Conservation (phyloP, 2,888 invertebrate species). For the Zaprionus obscuricornis region DNA sequence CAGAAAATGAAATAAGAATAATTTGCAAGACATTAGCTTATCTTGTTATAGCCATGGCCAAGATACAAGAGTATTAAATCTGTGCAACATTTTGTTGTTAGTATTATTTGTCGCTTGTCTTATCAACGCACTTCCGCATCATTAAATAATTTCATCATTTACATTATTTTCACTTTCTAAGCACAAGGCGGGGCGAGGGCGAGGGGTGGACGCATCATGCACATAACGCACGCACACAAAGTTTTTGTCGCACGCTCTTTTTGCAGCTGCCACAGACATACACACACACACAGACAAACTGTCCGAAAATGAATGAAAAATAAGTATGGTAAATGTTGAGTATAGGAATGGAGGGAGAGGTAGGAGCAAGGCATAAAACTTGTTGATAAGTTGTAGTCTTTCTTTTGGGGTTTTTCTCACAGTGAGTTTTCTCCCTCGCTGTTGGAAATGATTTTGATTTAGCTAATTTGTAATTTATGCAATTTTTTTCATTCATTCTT, state of each 20-base stretch:
- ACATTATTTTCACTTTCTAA: constrained; percentile 80
- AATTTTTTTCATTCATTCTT: no score
- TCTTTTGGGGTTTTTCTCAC: constrained; percentile 14
- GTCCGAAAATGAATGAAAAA: constrained; percentile 4
- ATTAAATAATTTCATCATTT: constrained; percentile 82
- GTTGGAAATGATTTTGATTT: constrained; percentile 46
- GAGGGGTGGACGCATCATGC: no score
- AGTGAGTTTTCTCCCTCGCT: no score
- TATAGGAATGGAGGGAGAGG: no score
- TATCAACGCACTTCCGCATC: constrained; percentile 81
- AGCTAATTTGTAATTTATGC: constrained; percentile 77
- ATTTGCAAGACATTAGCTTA: not conserved
- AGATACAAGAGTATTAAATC: constrained; percentile 25
- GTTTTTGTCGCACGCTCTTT: constrained; percentile 43
- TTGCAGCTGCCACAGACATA: constrained; percentile 16
- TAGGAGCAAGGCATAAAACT: no score
- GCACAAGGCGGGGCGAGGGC: constrained; percentile 37
- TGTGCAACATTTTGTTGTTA: constrained; percentile 22
- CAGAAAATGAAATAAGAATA: not conserved
- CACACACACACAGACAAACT: not conserved
- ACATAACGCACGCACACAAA: constrained; percentile 26
- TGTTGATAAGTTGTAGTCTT: constrained; percentile 27
- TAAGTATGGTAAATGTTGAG: not conserved
- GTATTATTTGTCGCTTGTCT: constrained; percentile 74
- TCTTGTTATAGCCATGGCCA: constrained; percentile 14